Percentiles rank a stretch among this genome's conserved stretches.
phyloP scores from a whole-genome alignment of 2,113 vertebrate genomes.

The Myiagra hebetior region DNA sequence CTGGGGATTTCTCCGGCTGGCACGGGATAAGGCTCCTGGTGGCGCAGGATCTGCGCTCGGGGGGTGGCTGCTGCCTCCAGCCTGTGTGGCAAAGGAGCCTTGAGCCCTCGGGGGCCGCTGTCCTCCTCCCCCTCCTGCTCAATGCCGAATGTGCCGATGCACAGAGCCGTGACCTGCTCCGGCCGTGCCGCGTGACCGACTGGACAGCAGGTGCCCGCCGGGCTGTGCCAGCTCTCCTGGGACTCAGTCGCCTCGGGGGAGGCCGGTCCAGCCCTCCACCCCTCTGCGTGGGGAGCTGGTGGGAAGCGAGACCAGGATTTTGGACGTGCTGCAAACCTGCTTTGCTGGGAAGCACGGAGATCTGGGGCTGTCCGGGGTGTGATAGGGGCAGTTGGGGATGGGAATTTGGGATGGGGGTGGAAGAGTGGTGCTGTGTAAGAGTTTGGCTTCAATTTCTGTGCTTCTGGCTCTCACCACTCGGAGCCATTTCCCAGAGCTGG shows the following conservation, averaged over 20 bases:
- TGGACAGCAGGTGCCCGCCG: not conserved
- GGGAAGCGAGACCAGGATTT: accelerated
- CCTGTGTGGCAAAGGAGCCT: not conserved
- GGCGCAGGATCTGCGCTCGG: not conserved
- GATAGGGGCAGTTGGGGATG: accelerated
- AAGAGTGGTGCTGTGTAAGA: not conserved
- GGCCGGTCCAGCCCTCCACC: not conserved
- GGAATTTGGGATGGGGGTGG: not conserved
- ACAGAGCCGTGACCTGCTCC: not conserved
- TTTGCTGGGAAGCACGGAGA: accelerated
- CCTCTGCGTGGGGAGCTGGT: accelerated
- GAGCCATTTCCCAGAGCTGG: not conserved
- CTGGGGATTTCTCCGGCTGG: not conserved
- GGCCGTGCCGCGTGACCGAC: not conserved
- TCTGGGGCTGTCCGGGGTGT: not conserved
- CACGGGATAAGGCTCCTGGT: accelerated
- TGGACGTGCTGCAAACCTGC: not conserved
- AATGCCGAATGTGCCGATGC: accelerated
- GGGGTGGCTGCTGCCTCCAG: not conserved
- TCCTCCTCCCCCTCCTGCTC: not conserved
- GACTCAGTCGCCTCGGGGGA: not conserved
- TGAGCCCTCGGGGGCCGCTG: not conserved
- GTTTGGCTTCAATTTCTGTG: not conserved
- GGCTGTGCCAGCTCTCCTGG: not conserved
- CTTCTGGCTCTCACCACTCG: not conserved